Conservation (phyloP, 2,888 invertebrate species). For the Epistrophella euchroma region DNA sequence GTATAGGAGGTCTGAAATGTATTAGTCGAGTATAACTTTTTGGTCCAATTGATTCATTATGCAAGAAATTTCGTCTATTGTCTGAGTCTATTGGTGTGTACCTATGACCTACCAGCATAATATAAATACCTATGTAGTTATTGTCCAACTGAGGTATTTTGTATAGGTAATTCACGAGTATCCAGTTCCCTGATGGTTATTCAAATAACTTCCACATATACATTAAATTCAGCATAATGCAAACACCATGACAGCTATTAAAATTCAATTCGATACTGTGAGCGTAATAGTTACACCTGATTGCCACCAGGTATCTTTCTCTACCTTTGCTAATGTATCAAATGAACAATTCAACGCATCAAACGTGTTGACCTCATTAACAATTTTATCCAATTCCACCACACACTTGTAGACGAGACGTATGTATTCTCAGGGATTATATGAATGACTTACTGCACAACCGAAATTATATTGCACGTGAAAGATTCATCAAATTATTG, state of each 20-base stretch:
- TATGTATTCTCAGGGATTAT: neutral
- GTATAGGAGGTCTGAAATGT: no score
- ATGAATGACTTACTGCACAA: neutral
- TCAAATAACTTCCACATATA: conserved; percentile 1
- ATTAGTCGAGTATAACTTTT: conserved; percentile 1
- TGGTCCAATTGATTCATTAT: conserved; percentile 4
- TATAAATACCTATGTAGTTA: neutral
- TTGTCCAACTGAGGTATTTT: neutral
- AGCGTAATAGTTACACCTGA: conserved; percentile 34
- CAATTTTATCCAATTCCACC: conserved; percentile 2
- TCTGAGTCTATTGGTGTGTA: neutral
- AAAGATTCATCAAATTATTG: conserved; percentile 49
- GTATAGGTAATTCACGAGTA: neutral
- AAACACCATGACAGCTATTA: conserved; percentile 13
- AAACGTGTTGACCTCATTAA: conserved; percentile 32
- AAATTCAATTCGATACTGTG: conserved; percentile 36
- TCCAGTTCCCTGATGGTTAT: neutral
- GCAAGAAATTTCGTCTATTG: conserved; percentile 25
- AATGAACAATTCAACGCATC: conserved; percentile 8
- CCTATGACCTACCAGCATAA: no score
- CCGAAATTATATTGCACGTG: neutral
- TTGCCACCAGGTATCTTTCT: neutral
- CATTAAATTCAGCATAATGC: conserved; percentile 1
- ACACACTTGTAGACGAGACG: neutral
- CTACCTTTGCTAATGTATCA: neutral